phyloP scores from a whole-genome alignment of 1,140 invertebrate genomes.

The Apis cerana region DNA sequence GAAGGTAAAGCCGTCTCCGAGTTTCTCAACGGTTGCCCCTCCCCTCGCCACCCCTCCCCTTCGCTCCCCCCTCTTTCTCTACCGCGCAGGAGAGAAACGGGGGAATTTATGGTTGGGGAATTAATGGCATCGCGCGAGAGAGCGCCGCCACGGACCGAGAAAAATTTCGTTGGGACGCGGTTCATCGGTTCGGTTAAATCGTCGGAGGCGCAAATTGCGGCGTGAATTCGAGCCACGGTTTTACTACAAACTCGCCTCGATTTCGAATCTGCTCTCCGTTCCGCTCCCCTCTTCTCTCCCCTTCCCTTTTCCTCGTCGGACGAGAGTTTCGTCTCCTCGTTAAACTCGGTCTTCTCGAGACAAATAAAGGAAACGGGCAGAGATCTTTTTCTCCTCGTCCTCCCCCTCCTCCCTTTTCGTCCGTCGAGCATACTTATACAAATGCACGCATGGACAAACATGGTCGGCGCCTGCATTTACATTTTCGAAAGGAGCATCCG shows the following conservation, averaged over 20 bases:
- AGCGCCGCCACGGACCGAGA: slow-evolving; percentile 8
- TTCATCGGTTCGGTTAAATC: slow-evolving; percentile 29
- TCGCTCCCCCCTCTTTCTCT: background rate
- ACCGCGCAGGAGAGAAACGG: background rate
- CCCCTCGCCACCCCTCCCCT: background rate
- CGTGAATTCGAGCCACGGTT: slow-evolving; percentile 38
- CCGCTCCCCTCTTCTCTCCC: background rate
- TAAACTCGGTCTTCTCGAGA: background rate
- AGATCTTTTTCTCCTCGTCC: background rate
- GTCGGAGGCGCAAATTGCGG: slow-evolving; percentile 38
- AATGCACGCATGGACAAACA: background rate
- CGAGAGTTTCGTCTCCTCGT: background rate
- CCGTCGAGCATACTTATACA: background rate
- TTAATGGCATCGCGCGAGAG: slow-evolving; percentile 26
- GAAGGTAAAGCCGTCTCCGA: slow-evolving; percentile 48
- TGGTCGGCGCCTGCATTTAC: slow-evolving; percentile 51
- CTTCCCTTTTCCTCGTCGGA: background rate
- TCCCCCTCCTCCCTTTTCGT: background rate
- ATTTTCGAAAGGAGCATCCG: slow-evolving; percentile 49
- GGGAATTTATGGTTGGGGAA: slow-evolving; percentile 44
- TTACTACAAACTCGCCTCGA: slow-evolving; percentile 3
- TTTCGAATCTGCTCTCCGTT: background rate
- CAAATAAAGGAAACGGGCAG: background rate
- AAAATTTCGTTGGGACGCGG: slow-evolving; percentile 38
- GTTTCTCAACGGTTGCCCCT: slow-evolving; percentile 2